phyloP scores from a whole-genome alignment of 1,140 invertebrate genomes.

The Pristionchus pacificus region DNA sequence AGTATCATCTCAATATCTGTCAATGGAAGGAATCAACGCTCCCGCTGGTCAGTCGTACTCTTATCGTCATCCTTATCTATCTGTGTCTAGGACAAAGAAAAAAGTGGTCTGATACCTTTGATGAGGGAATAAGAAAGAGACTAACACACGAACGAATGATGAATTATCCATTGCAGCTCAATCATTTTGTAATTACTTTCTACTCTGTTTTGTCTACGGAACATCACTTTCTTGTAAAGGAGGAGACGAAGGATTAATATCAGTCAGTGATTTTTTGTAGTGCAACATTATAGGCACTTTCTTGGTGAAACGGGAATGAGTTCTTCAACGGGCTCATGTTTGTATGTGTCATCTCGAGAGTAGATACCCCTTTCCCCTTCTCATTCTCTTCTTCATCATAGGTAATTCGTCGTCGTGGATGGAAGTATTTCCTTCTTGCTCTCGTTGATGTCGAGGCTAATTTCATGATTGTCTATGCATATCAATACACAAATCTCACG shows the following conservation, averaged over 20 bases:
- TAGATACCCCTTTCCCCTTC: neutral
- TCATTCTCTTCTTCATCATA: constrained; percentile 15
- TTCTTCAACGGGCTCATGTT: too few relatives aligned
- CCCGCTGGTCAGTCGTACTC: constrained; percentile 41
- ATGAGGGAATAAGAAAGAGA: constrained; percentile 24
- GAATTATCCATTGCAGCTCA: constrained; percentile 42
- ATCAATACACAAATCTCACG: constrained; percentile 65
- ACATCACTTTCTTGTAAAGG: constrained; percentile 39
- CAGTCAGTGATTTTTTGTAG: constrained; percentile 62
- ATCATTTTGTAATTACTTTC: constrained; percentile 51
- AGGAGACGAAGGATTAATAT: constrained; percentile 38
- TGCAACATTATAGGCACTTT: constrained; percentile 14
- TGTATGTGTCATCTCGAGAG: neutral
- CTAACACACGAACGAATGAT: constrained; percentile 2
- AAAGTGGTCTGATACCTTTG: constrained; percentile 24
- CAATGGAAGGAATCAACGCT: constrained; percentile 42
- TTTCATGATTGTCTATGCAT: constrained; percentile 71
- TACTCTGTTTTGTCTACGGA: constrained; percentile 54
- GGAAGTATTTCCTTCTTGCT: constrained; percentile 72
- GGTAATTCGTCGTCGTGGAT: constrained; percentile 62
- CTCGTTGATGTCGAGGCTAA: constrained; percentile 78
- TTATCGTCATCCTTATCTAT: constrained; percentile 23
- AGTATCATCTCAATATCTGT: constrained; percentile 41
- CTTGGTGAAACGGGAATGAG: too few relatives aligned
- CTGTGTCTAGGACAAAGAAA: too few relatives aligned